A percentile compares a stretch with the other conserved stretches of the same genome.
phyloP scores from a whole-genome alignment of 1,140 invertebrate species.

The Brachionus asplanchnoidis region DNA sequence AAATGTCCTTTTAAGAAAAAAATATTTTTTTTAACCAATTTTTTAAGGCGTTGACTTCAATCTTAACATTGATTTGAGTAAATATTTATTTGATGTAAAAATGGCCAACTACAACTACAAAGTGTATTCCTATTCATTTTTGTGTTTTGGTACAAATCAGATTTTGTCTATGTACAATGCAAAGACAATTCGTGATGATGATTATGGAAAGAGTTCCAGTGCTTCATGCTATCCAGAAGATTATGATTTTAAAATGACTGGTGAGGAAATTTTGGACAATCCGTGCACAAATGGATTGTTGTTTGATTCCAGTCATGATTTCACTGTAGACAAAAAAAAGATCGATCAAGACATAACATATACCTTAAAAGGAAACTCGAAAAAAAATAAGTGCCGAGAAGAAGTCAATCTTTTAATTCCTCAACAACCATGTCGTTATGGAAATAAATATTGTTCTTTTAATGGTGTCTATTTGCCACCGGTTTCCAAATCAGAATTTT shows the following conservation, averaged over 20 bases:
- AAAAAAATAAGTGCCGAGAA: conserved; percentile 28
- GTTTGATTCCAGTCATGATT: conserved; percentile 10
- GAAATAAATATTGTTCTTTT: background rate
- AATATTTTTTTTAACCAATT: no score
- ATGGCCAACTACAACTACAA: background rate
- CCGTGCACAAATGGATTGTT: conserved; percentile 15
- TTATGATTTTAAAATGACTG: background rate
- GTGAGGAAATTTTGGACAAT: conserved; percentile 5
- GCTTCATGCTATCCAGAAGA: conserved; percentile 30
- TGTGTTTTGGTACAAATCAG: conserved; percentile 35
- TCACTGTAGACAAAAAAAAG: background rate
- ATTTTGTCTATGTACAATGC: conserved; percentile 18
- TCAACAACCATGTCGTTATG: background rate
- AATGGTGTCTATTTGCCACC: conserved; percentile 26
- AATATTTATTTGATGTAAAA: conserved; percentile 4
- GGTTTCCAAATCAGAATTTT: conserved; percentile 18
- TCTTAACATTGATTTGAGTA: background rate
- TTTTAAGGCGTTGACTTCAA: background rate
- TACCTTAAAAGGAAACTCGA: conserved; percentile 7
- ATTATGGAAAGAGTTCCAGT: background rate
- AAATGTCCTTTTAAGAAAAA: no score
- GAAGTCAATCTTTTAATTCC: conserved; percentile 26
- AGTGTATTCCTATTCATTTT: background rate
- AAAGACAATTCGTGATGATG: background rate
- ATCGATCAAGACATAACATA: background rate